Percentiles rank a stretch among this genome's conserved stretches.
Evolutionary conservation across 1,140 invertebrate species (phyloP).

Genomic region (Bradynema listronoti): DNA sequence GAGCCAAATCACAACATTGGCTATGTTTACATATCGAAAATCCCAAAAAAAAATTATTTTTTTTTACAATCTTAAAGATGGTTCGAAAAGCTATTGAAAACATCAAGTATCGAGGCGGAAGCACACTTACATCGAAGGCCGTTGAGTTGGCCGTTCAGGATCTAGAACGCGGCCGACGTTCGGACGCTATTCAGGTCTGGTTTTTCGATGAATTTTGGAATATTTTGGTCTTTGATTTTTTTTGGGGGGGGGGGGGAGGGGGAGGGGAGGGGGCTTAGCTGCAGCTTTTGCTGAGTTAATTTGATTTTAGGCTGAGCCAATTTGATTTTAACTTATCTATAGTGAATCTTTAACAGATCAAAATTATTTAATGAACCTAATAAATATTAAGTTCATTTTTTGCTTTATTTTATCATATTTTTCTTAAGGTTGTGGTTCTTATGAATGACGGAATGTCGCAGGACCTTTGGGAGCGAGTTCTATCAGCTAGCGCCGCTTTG

Average conservation of each 20-base stretch:
- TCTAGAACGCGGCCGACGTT: slow-evolving; percentile 34
- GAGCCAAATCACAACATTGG: too few relatives aligned
- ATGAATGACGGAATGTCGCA: slow-evolving; percentile 56
- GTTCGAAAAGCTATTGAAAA: slow-evolving; percentile 50
- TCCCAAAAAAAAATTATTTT: too few relatives aligned
- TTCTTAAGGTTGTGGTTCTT: slow-evolving; percentile 38
- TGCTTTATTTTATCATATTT: background rate
- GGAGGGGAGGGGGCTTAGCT: too few relatives aligned
- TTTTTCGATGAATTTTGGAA: too few relatives aligned
- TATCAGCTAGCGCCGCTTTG: slow-evolving; percentile 28
- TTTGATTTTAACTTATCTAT: too few relatives aligned
- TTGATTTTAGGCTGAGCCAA: too few relatives aligned
- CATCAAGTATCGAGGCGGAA: slow-evolving; percentile 47
- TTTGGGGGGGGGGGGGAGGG: too few relatives aligned
- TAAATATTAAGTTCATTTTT: background rate
- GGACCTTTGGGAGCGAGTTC: slow-evolving; percentile 46
- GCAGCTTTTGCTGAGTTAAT: too few relatives aligned
- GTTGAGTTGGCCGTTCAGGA: slow-evolving; percentile 50
- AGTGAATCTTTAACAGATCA: too few relatives aligned
- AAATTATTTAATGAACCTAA: slow-evolving; percentile 17
- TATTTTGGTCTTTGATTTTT: background rate
- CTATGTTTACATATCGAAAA: too few relatives aligned
- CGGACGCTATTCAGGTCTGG: slow-evolving; percentile 39
- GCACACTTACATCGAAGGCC: slow-evolving; percentile 49
- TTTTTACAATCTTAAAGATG: slow-evolving; percentile 39